Evolutionary conservation across 2,797 vertebrate species (phyloP), one percentile per base, ranked within the genome.

Genomic region (Pygocentrus nattereri): DNA sequence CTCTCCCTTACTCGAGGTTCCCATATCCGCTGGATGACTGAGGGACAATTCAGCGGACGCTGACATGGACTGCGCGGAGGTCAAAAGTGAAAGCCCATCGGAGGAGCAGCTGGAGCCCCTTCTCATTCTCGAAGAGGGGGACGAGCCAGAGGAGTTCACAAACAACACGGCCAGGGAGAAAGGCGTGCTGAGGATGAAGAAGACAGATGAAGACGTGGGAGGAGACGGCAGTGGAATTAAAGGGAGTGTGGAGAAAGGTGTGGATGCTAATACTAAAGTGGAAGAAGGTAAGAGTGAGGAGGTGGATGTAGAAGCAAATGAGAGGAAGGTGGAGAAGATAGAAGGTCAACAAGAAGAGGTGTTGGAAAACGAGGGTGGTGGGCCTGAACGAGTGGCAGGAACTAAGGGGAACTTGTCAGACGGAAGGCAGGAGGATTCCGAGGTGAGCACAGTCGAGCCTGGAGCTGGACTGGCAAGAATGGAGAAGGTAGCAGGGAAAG

Each of bases 61-160:
- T 54, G 78, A 62, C 56, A 76, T 80, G 81, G 76, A 86, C 73
- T 30, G 21, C 71, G 7, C 73, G 18, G 77, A 85, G 86, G 88
- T 84, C 84, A 88, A 44, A 87, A 90, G 75, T 84, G 90, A 91
- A 86, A 90, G 89, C 90, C 80, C 88, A 15, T 89, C 83, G 77
- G 87, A 81, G 79, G 88, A 86, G 68, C 85, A 74, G 74, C 75
- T 89, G 86, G 91, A 90, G 27, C 85, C 81, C 69, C 93, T 94
- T 54, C 64, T 93, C 83, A 93, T 93, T 87, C 87, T 87, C 0
- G 92, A 94, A 50, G 91, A 93, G 25, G 91, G 86, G 67, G 92
- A 93, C 74, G 19, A 78, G 49, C 49, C 58, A 0, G 85, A 84
- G 52, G 52, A 59, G 41, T 85, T 74, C 47, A 11, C 59, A 76